phyloP scores from a whole-genome alignment of 2,888 invertebrate species.

The Tachina grossa region DNA sequence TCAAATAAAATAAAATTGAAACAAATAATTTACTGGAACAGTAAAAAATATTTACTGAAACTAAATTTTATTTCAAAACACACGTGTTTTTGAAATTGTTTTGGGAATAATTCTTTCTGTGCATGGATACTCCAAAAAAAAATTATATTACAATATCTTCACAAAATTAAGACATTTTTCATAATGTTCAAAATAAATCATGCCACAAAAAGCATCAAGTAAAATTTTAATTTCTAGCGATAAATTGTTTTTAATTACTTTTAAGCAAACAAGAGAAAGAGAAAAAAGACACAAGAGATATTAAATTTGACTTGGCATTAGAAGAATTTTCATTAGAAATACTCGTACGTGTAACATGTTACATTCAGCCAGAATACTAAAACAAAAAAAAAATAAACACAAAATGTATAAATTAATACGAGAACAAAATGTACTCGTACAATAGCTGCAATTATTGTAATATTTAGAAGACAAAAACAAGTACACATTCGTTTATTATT shows the following conservation, averaged over 20 bases:
- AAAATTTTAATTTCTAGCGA: constrained; percentile 66
- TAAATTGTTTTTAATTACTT: constrained; percentile 72
- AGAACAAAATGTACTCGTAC: neutral
- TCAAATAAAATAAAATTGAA: too few species aligned
- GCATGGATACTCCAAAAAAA: neutral
- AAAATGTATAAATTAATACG: constrained; percentile 58
- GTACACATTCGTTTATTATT: neutral
- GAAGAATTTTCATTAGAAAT: constrained; percentile 69
- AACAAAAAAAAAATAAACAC: constrained; percentile 17
- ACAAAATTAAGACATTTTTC: constrained; percentile 52
- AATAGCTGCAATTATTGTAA: constrained; percentile 47
- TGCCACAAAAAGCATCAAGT: constrained; percentile 26
- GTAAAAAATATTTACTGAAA: too few species aligned
- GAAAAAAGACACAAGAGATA: constrained; percentile 58
- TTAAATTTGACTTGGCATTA: constrained; percentile 69
- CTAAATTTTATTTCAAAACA: too few species aligned
- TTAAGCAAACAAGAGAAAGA: constrained; percentile 50
- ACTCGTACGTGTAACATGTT: constrained; percentile 51
- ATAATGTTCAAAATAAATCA: constrained; percentile 42
- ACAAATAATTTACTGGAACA: too few species aligned
- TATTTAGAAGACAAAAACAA: constrained; percentile 19
- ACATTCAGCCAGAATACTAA: constrained; percentile 32
- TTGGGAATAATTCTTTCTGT: too few species aligned
- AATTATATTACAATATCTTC: constrained; percentile 21
- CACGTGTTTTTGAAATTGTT: too few species aligned